Evolutionary conservation across 2,888 invertebrate species (phyloP), one percentile per base, ranked within the genome.

Genomic region (Caenorhabditis zanzibari): DNA sequence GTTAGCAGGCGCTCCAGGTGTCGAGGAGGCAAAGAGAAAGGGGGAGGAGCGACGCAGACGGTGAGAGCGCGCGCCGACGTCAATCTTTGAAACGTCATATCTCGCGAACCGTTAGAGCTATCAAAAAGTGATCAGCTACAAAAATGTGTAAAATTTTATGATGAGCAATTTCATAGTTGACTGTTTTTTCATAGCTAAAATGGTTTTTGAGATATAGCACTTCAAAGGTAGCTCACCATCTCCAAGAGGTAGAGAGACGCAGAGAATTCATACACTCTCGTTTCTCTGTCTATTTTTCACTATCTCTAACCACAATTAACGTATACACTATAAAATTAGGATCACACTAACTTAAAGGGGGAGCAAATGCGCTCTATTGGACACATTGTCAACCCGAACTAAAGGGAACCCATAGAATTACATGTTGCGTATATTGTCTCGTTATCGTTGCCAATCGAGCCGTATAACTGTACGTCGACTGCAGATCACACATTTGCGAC

Each of bases 381-480:
- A 32, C 32, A 12, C 38, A 12, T 38, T 38, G 5, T 38, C 38
- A 38, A 38, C 7, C 6, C 12, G 22, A 64, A 64, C 41, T 41
- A 64, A 41, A 63, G 19, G 14, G 26, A 41, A 16, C 24, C 41
- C 22, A 24, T 24, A 41, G 22, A 22, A 14, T 73, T 74, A 89
- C 81, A 49, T 87, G 87, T 77, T 81, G 76, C 10, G 89, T 90
- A 79, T 90, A 91, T 79, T 91, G 90, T 52, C 87, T 58, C 0
- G 91, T 91, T 24, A 90, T 77, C 5, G 87, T 88, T 4, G 90
- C 91, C 64, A 91, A 61, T 58, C 88, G 75, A 14, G 86, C 79
- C 47, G 90, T 90, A 63, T 90, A 89, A 38, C 81, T 79, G 77
- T 87, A 90, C 9, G 88, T 83, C 9, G 82, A 82, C 14, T 81